Percentiles rank a stretch among this genome's conserved stretches.
These are phyloP conservation scores for Bombus fervidus DNA, from an alignment of 1,140 invertebrate species.

Conservation along the genomic window DNA sequence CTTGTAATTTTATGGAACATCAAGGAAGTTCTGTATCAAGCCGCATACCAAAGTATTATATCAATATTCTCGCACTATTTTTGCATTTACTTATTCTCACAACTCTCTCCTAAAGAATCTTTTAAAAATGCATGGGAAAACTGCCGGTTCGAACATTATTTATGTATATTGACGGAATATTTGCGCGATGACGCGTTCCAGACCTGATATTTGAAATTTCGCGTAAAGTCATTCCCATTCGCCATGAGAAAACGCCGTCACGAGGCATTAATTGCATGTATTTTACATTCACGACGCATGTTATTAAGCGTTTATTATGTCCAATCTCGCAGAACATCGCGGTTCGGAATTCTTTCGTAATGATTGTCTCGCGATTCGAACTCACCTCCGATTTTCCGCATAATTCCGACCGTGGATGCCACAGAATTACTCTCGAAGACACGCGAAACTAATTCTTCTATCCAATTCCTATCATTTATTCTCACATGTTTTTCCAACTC, in stretches of 20 bases:
- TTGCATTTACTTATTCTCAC: too few species aligned
- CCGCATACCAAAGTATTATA: too few species aligned
- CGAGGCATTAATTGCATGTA: background rate
- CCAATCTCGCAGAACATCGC: conserved; percentile 7
- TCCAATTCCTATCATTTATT: background rate
- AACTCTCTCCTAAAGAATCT: background rate
- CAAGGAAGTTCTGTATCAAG: too few species aligned
- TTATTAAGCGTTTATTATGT: background rate
- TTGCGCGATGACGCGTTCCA: too few species aligned
- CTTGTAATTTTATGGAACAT: too few species aligned
- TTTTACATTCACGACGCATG: background rate
- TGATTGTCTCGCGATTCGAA: background rate
- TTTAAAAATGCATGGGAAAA: background rate
- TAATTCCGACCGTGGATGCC: background rate
- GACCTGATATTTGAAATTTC: conserved; percentile 8
- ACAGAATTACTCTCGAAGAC: background rate
- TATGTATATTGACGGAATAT: background rate
- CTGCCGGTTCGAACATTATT: background rate
- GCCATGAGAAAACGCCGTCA: conserved; percentile 1
- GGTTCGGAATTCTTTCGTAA: background rate
- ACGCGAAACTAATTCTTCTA: background rate
- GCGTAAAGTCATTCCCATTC: background rate
- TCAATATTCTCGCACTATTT: background rate
- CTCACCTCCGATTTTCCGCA: background rate
- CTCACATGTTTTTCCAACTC: background rate